Base-by-base conservation (phyloP, 1,140 invertebrate genomes). In the Leptinotarsa texana region DNA sequence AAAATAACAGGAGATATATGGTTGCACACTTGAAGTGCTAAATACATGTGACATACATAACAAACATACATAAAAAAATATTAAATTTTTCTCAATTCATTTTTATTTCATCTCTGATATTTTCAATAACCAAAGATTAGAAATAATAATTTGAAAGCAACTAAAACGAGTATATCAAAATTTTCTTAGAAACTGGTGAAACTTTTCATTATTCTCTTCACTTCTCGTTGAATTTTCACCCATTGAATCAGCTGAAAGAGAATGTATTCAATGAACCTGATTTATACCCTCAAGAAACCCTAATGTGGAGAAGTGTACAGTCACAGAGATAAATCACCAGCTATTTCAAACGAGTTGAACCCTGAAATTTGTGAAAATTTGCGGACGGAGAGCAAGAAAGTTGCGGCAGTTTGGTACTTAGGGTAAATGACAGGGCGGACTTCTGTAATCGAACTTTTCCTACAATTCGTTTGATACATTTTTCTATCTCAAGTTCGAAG, bases 301-400 rank as follows among this genome's bases (percentile, higher is more conserved):
- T 18, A 57, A 57, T 17, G n/a, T 15, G n/a, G 51, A 18, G n/a
- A 57, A 57, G 51, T 57, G n/a, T 57, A 57, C 4, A 57, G 15
- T 57, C 51, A 57, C 51, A 15, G 6, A 18, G 15, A 57, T 57
- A 57, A 57, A 57, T 57, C 51, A 57, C 51, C 15, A 57, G 15
- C 51, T 18, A 42, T 57, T 57, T 57, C 51, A 15, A 18, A 18
- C 51, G 51, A 57, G 17, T 57, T 57, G 15, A 57, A 57, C 51
- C 51, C n/a, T 15, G n/a, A 57, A 57, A 57, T 57, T 57, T 57
- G 51, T 57, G 51, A 57, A 57, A 57, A 57, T 57, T 57, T 18
- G 33, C 11, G 33, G 33, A 42, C 33, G 33, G 8, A 42, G 33
- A 42, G 51, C 51, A 17, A 57, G 51, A 57, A 57, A 57, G 51